phyloP scores from a whole-genome alignment of 1,140 invertebrate species.

The Dendrolimus punctatus region DNA sequence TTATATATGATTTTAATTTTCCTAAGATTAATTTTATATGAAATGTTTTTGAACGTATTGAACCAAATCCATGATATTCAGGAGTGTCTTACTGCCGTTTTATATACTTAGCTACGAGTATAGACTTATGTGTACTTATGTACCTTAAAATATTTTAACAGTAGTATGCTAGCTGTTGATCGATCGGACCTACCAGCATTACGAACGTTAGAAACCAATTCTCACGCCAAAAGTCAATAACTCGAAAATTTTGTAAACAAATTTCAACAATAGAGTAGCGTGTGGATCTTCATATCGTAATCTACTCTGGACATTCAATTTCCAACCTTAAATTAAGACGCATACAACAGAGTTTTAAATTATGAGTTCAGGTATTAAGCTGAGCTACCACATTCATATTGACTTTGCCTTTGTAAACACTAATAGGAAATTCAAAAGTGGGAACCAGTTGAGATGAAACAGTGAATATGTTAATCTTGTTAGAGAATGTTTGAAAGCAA shows the following conservation, averaged over 20 bases:
- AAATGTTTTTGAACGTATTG: too few relatives aligned
- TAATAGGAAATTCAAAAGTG: conserved; percentile 49
- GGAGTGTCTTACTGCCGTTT: too few relatives aligned
- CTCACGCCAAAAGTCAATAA: conserved; percentile 57
- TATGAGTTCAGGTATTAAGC: not conserved
- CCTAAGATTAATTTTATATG: too few relatives aligned
- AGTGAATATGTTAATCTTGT: conserved; percentile 59
- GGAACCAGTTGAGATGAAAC: conserved; percentile 59
- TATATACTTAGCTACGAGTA: too few relatives aligned
- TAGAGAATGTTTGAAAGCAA: conserved; percentile 20
- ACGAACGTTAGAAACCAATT: conserved; percentile 56
- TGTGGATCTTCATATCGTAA: conserved; percentile 42
- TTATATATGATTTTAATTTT: too few relatives aligned
- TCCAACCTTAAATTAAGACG: conserved; percentile 13
- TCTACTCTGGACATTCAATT: conserved; percentile 16
- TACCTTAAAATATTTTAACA: conserved; percentile 32
- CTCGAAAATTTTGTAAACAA: conserved; percentile 49
- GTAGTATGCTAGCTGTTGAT: conserved; percentile 40
- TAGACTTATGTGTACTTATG: conserved; percentile 16
- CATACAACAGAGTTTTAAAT: conserved; percentile 1
- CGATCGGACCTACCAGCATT: conserved; percentile 50
- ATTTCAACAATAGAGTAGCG: conserved; percentile 49
- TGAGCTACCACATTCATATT: conserved; percentile 34
- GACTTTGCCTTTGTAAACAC: conserved; percentile 51
- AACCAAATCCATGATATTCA: too few relatives aligned